phyloP scores from a whole-genome alignment of 2,888 invertebrate genomes.

The Octonoba sinensis region DNA sequence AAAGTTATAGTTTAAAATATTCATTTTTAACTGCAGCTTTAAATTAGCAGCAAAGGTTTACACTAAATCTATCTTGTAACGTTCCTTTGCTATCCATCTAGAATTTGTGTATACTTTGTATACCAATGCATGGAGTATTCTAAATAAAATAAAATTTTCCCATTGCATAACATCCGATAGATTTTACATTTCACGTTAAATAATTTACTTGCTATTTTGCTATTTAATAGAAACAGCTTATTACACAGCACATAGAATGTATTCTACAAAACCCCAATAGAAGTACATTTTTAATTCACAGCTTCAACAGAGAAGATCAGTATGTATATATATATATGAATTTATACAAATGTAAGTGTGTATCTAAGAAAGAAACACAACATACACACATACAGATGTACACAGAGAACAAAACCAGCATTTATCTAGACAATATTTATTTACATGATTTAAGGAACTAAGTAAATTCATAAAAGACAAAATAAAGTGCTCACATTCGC shows the following conservation, averaged over 20 bases:
- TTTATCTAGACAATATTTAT: conserved; percentile 28
- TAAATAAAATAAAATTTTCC: conserved; percentile 62
- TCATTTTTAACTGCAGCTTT: too few species aligned
- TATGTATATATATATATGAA: conserved; percentile 20
- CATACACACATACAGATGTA: conserved; percentile 36
- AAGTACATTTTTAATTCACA: conserved; percentile 36
- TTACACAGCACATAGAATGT: conserved; percentile 34
- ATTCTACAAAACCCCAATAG: conserved; percentile 43
- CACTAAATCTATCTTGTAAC: conserved; percentile 45
- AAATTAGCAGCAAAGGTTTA: conserved; percentile 15
- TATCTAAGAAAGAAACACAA: background rate
- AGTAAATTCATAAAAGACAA: conserved; percentile 44
- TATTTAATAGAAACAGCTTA: conserved; percentile 41
- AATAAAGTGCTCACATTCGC: conserved; percentile 44
- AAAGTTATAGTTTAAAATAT: too few species aligned
- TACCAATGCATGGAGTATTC: conserved; percentile 36
- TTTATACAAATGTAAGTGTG: conserved; percentile 7
- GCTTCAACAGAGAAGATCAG: conserved; percentile 39
- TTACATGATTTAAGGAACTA: conserved; percentile 52
- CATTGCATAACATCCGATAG: conserved; percentile 59
- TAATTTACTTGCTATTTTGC: conserved; percentile 37
- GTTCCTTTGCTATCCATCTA: conserved; percentile 46
- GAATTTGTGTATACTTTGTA: conserved; percentile 38
- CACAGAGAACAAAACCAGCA: conserved; percentile 42
- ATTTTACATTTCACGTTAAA: conserved; percentile 51